Evolutionary conservation across 1,140 invertebrate genomes (phyloP).

Genomic region (Atta cephalotes): DNA sequence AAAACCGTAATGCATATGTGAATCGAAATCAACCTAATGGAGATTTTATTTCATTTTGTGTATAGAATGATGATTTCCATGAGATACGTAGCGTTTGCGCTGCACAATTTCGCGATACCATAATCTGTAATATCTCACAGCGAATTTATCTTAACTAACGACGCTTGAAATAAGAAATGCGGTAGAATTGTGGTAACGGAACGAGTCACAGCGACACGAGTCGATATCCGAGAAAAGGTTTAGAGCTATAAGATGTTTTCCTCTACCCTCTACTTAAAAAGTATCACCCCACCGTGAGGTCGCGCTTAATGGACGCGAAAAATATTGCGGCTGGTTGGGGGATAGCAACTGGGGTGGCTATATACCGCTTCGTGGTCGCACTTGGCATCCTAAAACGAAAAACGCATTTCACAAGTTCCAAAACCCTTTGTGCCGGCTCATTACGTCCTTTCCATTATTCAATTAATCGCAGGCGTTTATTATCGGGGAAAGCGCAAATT

Average conservation of each 20-base stretch:
- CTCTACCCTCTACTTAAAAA: slow-evolving; percentile 68
- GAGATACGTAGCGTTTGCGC: not conserved
- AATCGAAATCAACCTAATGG: slow-evolving; percentile 7
- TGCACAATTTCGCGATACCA: not conserved
- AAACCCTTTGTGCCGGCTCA: slow-evolving; percentile 70
- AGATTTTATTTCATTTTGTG: not conserved
- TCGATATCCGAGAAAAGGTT: slow-evolving; percentile 42
- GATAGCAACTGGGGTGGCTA: slow-evolving; percentile 53
- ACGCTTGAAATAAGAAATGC: slow-evolving; percentile 73
- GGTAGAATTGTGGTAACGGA: slow-evolving; percentile 18
- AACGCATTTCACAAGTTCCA: slow-evolving; percentile 47
- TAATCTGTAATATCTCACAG: slow-evolving; percentile 64
- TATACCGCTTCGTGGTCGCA: slow-evolving; percentile 65
- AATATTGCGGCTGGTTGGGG: slow-evolving; percentile 68
- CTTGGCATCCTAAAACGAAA: slow-evolving; percentile 77
- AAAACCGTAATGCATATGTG: not conserved
- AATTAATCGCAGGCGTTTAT: slow-evolving; percentile 83
- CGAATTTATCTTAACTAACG: slow-evolving; percentile 70
- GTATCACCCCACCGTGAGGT: slow-evolving; percentile 59
- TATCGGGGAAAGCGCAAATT: slow-evolving; percentile 75
- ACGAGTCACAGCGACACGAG: slow-evolving; percentile 8
- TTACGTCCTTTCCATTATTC: slow-evolving; percentile 82
- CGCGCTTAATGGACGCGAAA: slow-evolving; percentile 75
- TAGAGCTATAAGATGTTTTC: slow-evolving; percentile 57
- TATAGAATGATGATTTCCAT: not conserved